Percentiles rank a stretch among this genome's conserved stretches.
Evolutionary conservation across 1,140 invertebrate species (phyloP).

Genomic region (Heliconius congener): DNA sequence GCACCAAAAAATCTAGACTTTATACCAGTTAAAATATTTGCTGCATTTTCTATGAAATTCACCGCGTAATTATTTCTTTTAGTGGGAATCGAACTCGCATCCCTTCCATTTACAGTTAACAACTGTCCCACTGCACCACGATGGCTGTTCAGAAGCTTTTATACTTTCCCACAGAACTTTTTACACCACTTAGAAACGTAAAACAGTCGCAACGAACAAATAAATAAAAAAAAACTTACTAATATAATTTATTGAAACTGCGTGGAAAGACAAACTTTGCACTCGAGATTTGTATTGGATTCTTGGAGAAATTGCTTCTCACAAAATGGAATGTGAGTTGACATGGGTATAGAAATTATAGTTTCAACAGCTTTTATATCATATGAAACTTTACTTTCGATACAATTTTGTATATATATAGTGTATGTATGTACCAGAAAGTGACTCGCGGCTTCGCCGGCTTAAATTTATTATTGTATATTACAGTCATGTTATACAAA

Average conservation of each 20-base stretch:
- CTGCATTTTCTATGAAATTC: too few relatives aligned
- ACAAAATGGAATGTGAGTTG: slow-evolving; percentile 40
- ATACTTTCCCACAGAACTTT: neutral
- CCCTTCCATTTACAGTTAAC: too few relatives aligned
- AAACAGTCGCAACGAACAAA: neutral
- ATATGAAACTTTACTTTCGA: slow-evolving; percentile 27
- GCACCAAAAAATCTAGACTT: too few relatives aligned
- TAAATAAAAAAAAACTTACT: slow-evolving; percentile 36
- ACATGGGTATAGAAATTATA: slow-evolving; percentile 43
- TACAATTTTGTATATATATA: neutral
- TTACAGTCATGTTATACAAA: too few relatives aligned
- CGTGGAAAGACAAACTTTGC: slow-evolving; percentile 41
- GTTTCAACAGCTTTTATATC: slow-evolving; percentile 37
- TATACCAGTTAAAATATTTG: too few relatives aligned
- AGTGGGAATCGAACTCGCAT: too few relatives aligned
- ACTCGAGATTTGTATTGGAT: slow-evolving; percentile 42
- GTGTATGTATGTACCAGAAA: too few relatives aligned
- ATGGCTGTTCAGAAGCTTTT: too few relatives aligned
- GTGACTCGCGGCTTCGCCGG: too few relatives aligned
- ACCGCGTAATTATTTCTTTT: too few relatives aligned
- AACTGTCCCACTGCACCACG: too few relatives aligned
- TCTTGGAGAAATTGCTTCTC: slow-evolving; percentile 39
- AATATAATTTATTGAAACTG: slow-evolving; percentile 45
- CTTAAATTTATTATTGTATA: too few relatives aligned
- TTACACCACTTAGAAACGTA: neutral